Conservation (phyloP, 2,888 invertebrate genomes). For the Melipona beecheii region DNA sequence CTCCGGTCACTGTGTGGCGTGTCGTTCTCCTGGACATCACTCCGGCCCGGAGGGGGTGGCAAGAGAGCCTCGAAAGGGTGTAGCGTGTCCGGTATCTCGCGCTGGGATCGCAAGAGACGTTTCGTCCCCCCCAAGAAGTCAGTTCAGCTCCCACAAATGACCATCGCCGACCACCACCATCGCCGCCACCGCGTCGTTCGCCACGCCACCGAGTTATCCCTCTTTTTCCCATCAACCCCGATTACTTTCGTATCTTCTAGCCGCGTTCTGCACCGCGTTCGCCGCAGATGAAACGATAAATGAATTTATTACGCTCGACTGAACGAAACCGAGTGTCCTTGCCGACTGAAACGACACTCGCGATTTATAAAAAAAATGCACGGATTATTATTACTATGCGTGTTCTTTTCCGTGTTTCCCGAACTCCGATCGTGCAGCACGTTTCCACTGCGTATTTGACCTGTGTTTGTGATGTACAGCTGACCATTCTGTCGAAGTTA, state of each 20-base stretch:
- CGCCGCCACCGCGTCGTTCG: constrained; percentile 56
- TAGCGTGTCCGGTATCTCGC: constrained; percentile 83
- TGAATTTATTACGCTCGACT: constrained; percentile 76
- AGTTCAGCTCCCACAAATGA: constrained; percentile 81
- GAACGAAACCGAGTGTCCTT: constrained; percentile 51
- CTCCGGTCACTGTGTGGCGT: constrained; percentile 72
- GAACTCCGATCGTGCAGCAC: not conserved
- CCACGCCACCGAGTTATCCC: constrained; percentile 67
- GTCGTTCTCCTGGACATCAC: constrained; percentile 77
- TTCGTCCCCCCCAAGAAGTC: constrained; percentile 79
- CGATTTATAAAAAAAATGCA: constrained; percentile 20
- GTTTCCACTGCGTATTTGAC: not conserved
- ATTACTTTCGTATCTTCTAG: constrained; percentile 77
- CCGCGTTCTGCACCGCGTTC: constrained; percentile 69
- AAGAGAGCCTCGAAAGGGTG: constrained; percentile 64
- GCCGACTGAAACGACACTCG: constrained; percentile 25
- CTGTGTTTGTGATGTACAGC: not conserved
- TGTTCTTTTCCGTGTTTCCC: too few relatives aligned
- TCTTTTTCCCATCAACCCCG: constrained; percentile 53
- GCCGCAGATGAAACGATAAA: constrained; percentile 79
- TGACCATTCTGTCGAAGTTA: constrained; percentile 61
- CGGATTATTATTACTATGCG: constrained; percentile 13
- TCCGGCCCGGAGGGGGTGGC: constrained; percentile 43
- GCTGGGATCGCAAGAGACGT: constrained; percentile 83
- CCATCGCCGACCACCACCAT: constrained; percentile 76